A percentile compares a stretch with the other conserved stretches of the same genome.
Conservation (phyloP, 2,797 vertebrate species). For the Lepus oiostolus region DNA sequence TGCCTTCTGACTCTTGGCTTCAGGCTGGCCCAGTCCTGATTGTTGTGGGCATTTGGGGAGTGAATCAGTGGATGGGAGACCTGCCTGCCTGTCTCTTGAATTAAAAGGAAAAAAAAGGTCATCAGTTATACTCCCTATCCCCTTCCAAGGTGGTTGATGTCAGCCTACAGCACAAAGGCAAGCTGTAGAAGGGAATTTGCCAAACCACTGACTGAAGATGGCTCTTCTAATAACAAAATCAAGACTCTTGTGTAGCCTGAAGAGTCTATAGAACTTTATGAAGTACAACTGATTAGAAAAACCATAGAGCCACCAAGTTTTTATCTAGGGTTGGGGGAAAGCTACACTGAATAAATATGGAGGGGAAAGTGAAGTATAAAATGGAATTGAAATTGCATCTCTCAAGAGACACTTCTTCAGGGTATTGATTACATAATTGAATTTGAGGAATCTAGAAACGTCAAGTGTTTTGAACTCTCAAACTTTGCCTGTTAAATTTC, state of each 20-base stretch:
- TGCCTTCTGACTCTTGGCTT: too few relatives aligned
- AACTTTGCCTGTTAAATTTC: slow-evolving; percentile 56
- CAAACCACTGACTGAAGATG: not conserved
- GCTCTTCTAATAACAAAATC: not conserved
- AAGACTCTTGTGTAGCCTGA: not conserved
- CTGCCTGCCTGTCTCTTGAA: too few relatives aligned
- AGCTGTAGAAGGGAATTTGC: not conserved
- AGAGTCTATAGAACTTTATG: slow-evolving; percentile 64
- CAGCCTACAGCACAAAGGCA: not conserved
- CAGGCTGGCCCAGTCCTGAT: too few relatives aligned
- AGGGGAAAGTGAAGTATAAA: slow-evolving; percentile 27
- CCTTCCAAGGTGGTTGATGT: not conserved
- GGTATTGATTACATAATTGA: slow-evolving; percentile 35
- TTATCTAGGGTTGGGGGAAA: not conserved
- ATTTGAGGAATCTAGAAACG: slow-evolving; percentile 39
- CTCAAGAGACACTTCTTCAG: not conserved
- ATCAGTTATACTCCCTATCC: too few relatives aligned
- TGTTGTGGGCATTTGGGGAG: too few relatives aligned
- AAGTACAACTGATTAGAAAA: slow-evolving; percentile 68
- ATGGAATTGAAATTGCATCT: slow-evolving; percentile 31
- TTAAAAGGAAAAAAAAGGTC: too few relatives aligned
- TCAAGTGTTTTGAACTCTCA: slow-evolving; percentile 49
- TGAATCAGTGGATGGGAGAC: too few relatives aligned
- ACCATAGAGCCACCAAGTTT: not conserved
- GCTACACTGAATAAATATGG: slow-evolving; percentile 1